Evolutionary conservation across 2,113 vertebrate species (phyloP).

Genomic region (Gorsachius goisagi): DNA sequence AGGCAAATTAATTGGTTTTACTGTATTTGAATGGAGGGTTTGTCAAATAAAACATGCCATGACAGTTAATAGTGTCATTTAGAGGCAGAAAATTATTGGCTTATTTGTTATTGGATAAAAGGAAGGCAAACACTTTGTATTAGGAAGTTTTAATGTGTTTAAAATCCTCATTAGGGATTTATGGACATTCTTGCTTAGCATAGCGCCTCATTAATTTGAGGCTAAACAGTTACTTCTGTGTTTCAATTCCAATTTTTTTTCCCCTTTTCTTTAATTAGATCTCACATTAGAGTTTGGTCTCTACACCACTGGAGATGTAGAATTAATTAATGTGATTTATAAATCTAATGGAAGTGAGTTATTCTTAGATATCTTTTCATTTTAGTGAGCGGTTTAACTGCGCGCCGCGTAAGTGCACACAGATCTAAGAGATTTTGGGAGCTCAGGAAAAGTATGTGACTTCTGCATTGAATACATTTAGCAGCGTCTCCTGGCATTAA

Average conservation of each 20-base stretch:
- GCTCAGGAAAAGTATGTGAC: constrained; percentile 46
- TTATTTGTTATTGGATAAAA: constrained; percentile 85
- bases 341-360: constrained; percentile 78
- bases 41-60: constrained; percentile 81
- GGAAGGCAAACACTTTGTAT: constrained; percentile 82
- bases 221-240: constrained; percentile 79
- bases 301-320: constrained; percentile 74
- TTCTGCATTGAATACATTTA: constrained; percentile 70
- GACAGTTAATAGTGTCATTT: constrained; percentile 84
- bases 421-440: constrained; percentile 73
- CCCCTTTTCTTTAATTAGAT: constrained; percentile 79
- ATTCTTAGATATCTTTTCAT: constrained; percentile 77
- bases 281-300: constrained; percentile 73
- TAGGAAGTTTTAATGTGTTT: constrained; percentile 84
- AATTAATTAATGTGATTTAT: constrained; percentile 84
- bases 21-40: constrained; percentile 80
- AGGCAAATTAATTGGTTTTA: constrained; percentile 83
- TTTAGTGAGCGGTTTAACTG: constrained; percentile 70
- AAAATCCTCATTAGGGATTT: constrained; percentile 85
- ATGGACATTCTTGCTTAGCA: constrained; percentile 80
- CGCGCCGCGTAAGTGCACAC: constrained; percentile 26
- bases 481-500: constrained; percentile 66
- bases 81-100: constrained; percentile 81
- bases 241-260: constrained; percentile 73
- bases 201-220: constrained; percentile 81